Conservation (phyloP, 2,888 invertebrate species). For the Corbicula japonica region DNA sequence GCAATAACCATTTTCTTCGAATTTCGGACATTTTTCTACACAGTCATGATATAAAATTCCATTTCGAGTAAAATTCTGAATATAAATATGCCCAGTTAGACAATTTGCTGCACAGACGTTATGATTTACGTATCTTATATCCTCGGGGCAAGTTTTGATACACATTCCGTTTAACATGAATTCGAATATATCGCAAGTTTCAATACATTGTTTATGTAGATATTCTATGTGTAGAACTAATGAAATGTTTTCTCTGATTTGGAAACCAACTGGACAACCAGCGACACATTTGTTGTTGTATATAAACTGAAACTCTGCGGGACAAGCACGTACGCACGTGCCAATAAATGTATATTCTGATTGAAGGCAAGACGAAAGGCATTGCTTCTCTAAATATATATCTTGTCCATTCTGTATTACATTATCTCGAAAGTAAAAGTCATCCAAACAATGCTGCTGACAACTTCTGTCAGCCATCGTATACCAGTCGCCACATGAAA, state of each 20-base stretch:
- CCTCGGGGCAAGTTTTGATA: slow-evolving; percentile 4
- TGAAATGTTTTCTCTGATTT: too few relatives aligned
- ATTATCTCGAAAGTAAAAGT: neutral
- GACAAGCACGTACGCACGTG: slow-evolving; percentile 7
- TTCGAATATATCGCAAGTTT: neutral
- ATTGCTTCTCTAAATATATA: neutral
- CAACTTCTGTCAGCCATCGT: neutral
- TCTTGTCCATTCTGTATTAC: neutral
- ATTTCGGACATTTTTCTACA: neutral
- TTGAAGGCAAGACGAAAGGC: neutral
- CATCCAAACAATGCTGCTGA: neutral
- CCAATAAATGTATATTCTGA: neutral
- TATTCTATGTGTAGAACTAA: too few relatives aligned
- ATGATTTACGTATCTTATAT: neutral
- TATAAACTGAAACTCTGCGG: neutral
- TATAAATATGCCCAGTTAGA: neutral
- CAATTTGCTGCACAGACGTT: neutral
- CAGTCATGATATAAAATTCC: neutral
- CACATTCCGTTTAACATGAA: neutral
- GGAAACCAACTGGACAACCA: neutral
- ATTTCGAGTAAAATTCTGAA: neutral
- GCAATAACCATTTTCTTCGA: neutral
- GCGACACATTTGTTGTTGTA: neutral
- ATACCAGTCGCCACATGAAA: slow-evolving; percentile 2
- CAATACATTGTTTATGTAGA: neutral